Evolutionary conservation across 1,140 invertebrate species (phyloP).

Genomic region (Globodera rostochiensis): DNA sequence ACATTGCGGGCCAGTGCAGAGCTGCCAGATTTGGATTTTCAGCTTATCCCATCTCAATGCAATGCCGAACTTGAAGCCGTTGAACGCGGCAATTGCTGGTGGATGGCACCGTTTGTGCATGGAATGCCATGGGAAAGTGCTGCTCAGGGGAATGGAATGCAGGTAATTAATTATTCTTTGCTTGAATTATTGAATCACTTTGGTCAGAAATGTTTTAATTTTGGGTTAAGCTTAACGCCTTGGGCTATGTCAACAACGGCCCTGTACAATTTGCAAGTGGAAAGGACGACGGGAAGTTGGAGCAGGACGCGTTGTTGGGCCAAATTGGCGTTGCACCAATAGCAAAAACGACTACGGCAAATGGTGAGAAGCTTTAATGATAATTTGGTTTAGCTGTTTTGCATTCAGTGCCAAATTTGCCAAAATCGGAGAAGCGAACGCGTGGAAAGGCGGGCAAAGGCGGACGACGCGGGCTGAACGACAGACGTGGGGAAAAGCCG

Average conservation of each 20-base stretch:
- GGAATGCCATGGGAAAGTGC: background rate
- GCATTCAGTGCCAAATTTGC: background rate
- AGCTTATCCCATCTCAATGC: too few relatives aligned
- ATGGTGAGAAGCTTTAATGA: background rate
- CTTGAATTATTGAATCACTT: too few relatives aligned
- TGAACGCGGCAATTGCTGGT: background rate
- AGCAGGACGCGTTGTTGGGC: background rate
- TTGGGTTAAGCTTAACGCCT: background rate
- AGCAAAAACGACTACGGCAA: background rate
- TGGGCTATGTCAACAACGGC: background rate
- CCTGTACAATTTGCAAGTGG: background rate
- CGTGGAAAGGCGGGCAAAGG: background rate
- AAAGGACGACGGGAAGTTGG: background rate
- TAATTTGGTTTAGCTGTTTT: too few relatives aligned
- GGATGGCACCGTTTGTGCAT: background rate
- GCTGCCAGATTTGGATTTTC: too few relatives aligned
- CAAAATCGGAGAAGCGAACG: background rate
- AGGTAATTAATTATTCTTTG: too few relatives aligned
- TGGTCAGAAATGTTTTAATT: too few relatives aligned
- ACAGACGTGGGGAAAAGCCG: conserved; percentile 34
- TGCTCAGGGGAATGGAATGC: too few relatives aligned
- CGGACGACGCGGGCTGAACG: conserved; percentile 1
- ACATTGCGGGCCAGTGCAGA: too few relatives aligned
- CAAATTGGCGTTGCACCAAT: too few relatives aligned
- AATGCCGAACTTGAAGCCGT: too few relatives aligned